These are phyloP conservation scores for Polyergus mexicanus DNA, from an alignment of 1,140 invertebrate species.

Conservation along the genomic window DNA sequence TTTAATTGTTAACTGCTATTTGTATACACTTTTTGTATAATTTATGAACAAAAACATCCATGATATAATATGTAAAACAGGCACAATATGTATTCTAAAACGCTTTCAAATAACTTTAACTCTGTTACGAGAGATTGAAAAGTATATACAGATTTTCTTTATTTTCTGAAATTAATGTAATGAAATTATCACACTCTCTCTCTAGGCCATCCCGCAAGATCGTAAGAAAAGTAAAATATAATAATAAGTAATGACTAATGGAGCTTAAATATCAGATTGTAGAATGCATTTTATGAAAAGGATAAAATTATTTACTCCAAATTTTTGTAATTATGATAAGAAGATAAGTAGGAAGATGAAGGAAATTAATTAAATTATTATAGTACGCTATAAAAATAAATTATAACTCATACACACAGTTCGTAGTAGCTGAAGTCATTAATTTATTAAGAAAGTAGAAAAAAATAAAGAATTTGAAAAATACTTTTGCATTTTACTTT, in stretches of 20 bases:
- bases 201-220: conserved; percentile 25
- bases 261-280: conserved; percentile 72
- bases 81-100: conserved; percentile 63
- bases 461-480: conserved; percentile 83
- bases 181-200: conserved; percentile 39
- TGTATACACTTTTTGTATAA: conserved; percentile 40
- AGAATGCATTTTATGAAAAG: conserved; percentile 70
- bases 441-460: conserved; percentile 83
- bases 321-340: conserved; percentile 76
- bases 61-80: conserved; percentile 32
- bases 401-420: conserved; percentile 83
- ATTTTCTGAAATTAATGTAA: conserved; percentile 67
- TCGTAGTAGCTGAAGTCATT: conserved; percentile 84
- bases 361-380: conserved; percentile 79
- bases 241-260: conserved; percentile 63
- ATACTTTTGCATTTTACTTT: conserved; percentile 68
- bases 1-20: conserved; percentile 30
- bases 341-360: conserved; percentile 69
- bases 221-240: conserved; percentile 24
- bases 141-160: conserved; percentile 60
- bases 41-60: not conserved
- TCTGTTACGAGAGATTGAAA: conserved; percentile 60
- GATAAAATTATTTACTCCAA: conserved; percentile 72
- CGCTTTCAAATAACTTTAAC: conserved; percentile 40
- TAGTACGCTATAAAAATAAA: conserved; percentile 74